phyloP scores from a whole-genome alignment of 2,113 vertebrate genomes.

The Tupaia tana region DNA sequence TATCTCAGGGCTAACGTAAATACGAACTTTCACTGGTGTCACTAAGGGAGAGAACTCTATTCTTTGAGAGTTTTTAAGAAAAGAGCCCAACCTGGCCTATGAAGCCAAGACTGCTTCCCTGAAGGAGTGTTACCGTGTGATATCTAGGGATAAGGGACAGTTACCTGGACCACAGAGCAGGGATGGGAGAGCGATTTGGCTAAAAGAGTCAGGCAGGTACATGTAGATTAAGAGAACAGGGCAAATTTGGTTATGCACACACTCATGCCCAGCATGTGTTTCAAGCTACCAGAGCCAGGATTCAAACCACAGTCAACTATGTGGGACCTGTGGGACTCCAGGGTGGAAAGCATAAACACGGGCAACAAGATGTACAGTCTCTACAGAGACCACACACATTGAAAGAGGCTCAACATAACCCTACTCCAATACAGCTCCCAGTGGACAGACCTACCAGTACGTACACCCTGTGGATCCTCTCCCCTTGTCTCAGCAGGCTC shows the following conservation, averaged over 20 bases:
- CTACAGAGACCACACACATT: fast-evolving
- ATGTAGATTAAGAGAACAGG: fast-evolving
- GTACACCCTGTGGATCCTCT: not conserved
- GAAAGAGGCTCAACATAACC: not conserved
- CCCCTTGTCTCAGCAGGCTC: not conserved
- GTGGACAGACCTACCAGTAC: not conserved
- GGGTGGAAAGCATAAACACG: not conserved
- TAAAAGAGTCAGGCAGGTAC: not conserved
- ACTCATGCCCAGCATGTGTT: too few relatives aligned
- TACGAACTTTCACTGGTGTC: too few relatives aligned
- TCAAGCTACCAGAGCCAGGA: too few relatives aligned
- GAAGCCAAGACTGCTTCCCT: not conserved
- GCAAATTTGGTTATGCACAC: not conserved
- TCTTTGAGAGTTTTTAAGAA: not conserved
- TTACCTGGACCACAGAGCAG: not conserved
- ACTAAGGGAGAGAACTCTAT: not conserved
- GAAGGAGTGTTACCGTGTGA: not conserved
- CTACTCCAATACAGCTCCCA: not conserved
- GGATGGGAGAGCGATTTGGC: not conserved
- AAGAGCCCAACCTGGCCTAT: not conserved
- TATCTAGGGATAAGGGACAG: not conserved
- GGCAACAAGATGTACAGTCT: fast-evolving
- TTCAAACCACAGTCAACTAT: too few relatives aligned
- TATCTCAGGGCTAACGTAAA: not conserved
- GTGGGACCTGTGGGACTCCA: not conserved